phyloP scores from a whole-genome alignment of 2,888 invertebrate genomes.

The Tiliacea aurago region DNA sequence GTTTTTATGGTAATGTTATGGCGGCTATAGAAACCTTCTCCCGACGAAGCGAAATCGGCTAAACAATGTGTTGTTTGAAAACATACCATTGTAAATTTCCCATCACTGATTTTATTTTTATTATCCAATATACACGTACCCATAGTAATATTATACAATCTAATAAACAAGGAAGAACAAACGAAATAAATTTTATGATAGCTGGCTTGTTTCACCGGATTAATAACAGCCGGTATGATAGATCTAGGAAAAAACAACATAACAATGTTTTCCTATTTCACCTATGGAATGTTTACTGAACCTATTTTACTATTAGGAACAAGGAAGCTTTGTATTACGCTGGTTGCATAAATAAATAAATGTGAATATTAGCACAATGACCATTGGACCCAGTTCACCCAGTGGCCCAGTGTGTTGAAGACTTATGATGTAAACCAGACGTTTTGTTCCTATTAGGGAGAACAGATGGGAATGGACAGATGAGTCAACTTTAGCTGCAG shows the following conservation, averaged over 20 bases:
- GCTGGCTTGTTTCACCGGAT: conserved; percentile 52
- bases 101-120: conserved; percentile 67
- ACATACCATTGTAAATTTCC: conserved; percentile 74
- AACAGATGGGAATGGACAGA: conserved; percentile 36
- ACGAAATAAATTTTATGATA: conserved; percentile 44
- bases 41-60: conserved; percentile 73
- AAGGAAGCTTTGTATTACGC: conserved; percentile 42
- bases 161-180: conserved; percentile 50
- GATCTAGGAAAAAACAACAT: conserved; percentile 50
- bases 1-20: conserved; percentile 84
- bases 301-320: conserved; percentile 49
- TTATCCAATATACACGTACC: conserved; percentile 49
- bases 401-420: conserved; percentile 30
- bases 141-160: conserved; percentile 49
- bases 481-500: conserved; percentile 19
- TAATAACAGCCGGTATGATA: conserved; percentile 43
- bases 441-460: conserved; percentile 21
- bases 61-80: conserved; percentile 79
- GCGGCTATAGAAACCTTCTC: conserved; percentile 75
- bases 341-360: conserved; percentile 44
- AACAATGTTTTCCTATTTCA: conserved; percentile 46
- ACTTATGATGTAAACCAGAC: conserved; percentile 52
- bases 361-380: conserved; percentile 49
- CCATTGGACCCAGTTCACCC: conserved; percentile 25
- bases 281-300: conserved; percentile 52